These are phyloP conservation scores for Helostoma temminkii DNA, from an alignment of 2,797 vertebrate species.

Conservation along the genomic window DNA sequence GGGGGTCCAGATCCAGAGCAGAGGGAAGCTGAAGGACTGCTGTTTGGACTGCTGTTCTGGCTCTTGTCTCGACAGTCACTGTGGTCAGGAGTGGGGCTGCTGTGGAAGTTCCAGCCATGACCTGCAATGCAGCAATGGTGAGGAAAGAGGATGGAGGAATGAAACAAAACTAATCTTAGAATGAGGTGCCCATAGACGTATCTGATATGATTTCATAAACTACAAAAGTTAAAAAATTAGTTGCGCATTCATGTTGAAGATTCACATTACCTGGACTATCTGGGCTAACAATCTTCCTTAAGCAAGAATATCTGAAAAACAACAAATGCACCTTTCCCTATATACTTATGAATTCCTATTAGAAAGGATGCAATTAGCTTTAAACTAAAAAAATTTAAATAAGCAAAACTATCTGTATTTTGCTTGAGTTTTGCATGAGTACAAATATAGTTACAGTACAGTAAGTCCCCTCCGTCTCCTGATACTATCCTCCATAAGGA, in stretches of 20 bases:
- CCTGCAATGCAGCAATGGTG: constrained; percentile 88
- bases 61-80: constrained; percentile 79
- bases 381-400: not conserved
- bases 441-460: constrained; percentile 13
- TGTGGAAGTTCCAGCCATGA: constrained; percentile 81
- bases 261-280: not conserved
- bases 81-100: constrained; percentile 84
- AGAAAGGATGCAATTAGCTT: not conserved
- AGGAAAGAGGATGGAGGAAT: constrained; percentile 54
- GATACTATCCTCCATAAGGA: constrained; percentile 28
- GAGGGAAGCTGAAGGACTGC: constrained; percentile 87
- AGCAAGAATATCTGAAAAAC: constrained; percentile 2
- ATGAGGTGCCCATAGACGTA: not conserved
- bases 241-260: not conserved
- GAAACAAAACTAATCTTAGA: not conserved
- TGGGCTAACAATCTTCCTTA: not conserved
- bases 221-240: constrained; percentile 1
- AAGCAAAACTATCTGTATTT: not conserved
- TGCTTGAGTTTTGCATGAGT: too few relatives aligned
- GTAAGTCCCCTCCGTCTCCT: constrained; percentile 15
- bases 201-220: not conserved
- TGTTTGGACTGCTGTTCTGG: constrained; percentile 86
- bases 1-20: constrained; percentile 90
- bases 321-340: not conserved
- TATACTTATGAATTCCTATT: not conserved